Percentiles rank a stretch among this genome's conserved stretches.
These are phyloP conservation scores for Ridgeia piscesae DNA, from an alignment of 1,140 invertebrate genomes.

Conservation along the genomic window DNA sequence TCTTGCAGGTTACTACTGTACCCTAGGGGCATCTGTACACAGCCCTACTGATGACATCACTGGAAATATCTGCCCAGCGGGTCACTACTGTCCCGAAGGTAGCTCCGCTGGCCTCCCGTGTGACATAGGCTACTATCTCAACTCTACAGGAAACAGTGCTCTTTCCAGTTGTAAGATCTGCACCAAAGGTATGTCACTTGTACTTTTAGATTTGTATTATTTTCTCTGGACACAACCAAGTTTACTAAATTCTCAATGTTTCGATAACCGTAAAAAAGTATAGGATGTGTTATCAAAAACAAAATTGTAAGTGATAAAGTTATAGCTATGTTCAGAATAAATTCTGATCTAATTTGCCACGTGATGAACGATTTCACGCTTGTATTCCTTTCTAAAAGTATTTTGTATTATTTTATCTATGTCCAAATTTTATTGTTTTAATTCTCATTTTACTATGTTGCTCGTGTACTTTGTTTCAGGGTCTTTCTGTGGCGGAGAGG, in stretches of 20 bases:
- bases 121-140: conserved; percentile 48
- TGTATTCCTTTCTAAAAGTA: neutral
- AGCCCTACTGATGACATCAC: conserved; percentile 52
- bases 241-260: no score
- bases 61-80: conserved; percentile 50
- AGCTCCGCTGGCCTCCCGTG: conserved; percentile 39
- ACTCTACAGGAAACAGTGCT: conserved; percentile 20
- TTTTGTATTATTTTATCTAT: neutral
- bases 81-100: conserved; percentile 49
- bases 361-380: no score
- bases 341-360: no score
- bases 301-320: no score
- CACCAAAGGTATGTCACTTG: conserved; percentile 37
- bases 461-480: conserved; percentile 33
- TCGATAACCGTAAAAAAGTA: no score
- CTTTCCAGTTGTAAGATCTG: conserved; percentile 39
- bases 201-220: no score
- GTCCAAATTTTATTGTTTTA: neutral
- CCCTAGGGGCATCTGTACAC: conserved; percentile 36
- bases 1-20: conserved; percentile 50
- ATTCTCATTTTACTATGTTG: neutral
- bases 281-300: no score
- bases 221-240: no score
- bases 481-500: conserved; percentile 46
- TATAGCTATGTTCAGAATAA: no score